These are phyloP conservation scores for Eristalis tenax DNA, from an alignment of 2,888 invertebrate genomes.

Conservation along the genomic window DNA sequence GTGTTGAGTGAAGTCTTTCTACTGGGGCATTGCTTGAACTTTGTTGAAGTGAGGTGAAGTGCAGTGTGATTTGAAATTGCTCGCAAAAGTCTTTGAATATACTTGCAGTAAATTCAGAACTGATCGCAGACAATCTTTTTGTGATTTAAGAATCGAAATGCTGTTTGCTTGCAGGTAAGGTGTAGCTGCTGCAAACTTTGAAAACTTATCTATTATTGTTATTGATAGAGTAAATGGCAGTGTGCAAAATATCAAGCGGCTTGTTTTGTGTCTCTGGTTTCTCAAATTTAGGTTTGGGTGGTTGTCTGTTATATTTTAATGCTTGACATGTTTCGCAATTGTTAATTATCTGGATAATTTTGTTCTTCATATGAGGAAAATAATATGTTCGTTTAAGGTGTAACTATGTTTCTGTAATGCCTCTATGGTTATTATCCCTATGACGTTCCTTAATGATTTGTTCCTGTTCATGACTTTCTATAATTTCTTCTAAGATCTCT, in stretches of 20 bases:
- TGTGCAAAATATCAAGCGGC: neutral
- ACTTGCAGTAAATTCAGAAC: conserved; percentile 40
- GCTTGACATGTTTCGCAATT: neutral
- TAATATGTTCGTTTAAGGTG: neutral
- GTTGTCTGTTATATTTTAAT: neutral
- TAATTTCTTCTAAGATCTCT: neutral
- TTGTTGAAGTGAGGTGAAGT: neutral
- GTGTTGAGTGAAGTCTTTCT: neutral
- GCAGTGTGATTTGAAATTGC: neutral
- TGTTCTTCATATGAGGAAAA: neutral
- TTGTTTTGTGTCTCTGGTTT: neutral
- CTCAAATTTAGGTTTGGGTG: neutral
- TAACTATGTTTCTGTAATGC: neutral
- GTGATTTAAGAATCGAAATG: conserved; percentile 15
- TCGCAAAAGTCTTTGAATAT: conserved; percentile 51
- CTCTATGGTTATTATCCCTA: neutral
- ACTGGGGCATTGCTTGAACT: neutral
- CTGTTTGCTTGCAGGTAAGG: conserved; percentile 20
- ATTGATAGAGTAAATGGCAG: too few relatives aligned
- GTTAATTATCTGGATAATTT: neutral
- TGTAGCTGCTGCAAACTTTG: conserved; percentile 23
- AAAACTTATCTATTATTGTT: neutral
- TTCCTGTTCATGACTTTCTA: neutral
- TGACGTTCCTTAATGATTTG: neutral
- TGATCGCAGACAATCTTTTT: conserved; percentile 19